These are phyloP conservation scores for Andrena chrysosceles DNA, from an alignment of 2,888 invertebrate genomes.

Conservation along the genomic window DNA sequence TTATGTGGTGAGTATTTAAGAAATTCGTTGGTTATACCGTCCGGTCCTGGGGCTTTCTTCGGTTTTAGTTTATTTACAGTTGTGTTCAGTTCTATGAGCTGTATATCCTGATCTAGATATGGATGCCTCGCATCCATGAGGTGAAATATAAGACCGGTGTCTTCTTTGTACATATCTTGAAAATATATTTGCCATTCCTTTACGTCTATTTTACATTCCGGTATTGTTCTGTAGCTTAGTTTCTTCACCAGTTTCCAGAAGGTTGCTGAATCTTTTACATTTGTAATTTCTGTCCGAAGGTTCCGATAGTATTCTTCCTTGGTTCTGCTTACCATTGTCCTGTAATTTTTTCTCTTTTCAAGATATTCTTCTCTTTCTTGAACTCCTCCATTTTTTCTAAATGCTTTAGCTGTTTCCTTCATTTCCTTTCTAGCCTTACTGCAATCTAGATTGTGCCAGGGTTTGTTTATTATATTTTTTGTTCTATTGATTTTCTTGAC, in stretches of 20 bases:
- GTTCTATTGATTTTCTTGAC: too few relatives aligned
- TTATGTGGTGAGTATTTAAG: not conserved
- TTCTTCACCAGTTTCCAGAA: not conserved
- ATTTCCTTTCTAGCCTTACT: too few relatives aligned
- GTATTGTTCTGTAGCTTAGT: not conserved
- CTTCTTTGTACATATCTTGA: not conserved
- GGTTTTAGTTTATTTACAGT: not conserved
- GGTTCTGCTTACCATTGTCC: not conserved
- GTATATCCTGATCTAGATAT: conserved; percentile 1
- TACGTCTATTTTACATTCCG: not conserved
- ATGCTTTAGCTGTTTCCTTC: too few relatives aligned
- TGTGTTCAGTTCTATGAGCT: not conserved
- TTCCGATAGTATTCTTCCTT: not conserved
- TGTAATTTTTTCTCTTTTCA: not conserved
- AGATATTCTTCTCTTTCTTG: not conserved
- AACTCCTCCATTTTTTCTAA: too few relatives aligned
- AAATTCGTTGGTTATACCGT: not conserved
- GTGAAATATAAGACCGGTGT: not conserved
- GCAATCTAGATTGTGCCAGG: too few relatives aligned
- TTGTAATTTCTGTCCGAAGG: not conserved
- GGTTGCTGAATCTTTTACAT: not conserved
- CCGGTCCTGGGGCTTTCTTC: not conserved
- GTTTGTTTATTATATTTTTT: too few relatives aligned
- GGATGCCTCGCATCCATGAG: not conserved
- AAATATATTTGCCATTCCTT: not conserved